Percentiles rank a stretch among this genome's conserved stretches.
Evolutionary conservation across 2,888 invertebrate species (phyloP).

Genomic region (Tiliacea aurago): DNA sequence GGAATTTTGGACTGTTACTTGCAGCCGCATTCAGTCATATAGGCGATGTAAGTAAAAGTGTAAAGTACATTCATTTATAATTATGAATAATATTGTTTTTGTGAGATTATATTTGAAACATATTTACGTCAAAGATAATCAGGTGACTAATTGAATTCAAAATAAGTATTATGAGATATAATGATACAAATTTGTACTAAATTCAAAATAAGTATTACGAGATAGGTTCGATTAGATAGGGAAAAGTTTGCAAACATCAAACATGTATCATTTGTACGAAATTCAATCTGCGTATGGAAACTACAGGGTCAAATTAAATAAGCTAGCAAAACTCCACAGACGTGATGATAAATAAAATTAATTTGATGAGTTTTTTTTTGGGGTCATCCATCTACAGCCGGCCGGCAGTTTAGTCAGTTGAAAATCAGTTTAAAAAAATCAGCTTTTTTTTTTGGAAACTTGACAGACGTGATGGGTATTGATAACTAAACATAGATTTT

Average conservation of each 20-base stretch:
- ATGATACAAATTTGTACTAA: too few relatives aligned
- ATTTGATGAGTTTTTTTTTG: too few relatives aligned
- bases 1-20: conserved; percentile 93
- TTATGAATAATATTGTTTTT: too few relatives aligned
- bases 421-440: too few relatives aligned
- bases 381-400: too few relatives aligned
- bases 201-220: background rate
- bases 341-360: too few relatives aligned
- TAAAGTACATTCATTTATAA: background rate
- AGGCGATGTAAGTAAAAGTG: conserved; percentile 92
- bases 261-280: background rate
- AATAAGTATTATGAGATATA: background rate
- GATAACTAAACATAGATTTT: too few relatives aligned
- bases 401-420: too few relatives aligned
- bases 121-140: conserved; percentile 7
- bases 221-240: background rate
- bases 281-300: background rate
- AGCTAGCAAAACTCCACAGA: too few relatives aligned
- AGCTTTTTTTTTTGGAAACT: too few relatives aligned
- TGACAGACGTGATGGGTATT: too few relatives aligned
- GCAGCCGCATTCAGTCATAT: conserved; percentile 95
- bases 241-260: background rate
- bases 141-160: background rate
- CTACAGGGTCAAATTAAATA: too few relatives aligned
- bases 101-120: background rate